Evolutionary conservation across 2,113 vertebrate genomes (phyloP), one percentile per base, ranked within the genome.

Genomic region (Chlorodrepanis virens): DNA sequence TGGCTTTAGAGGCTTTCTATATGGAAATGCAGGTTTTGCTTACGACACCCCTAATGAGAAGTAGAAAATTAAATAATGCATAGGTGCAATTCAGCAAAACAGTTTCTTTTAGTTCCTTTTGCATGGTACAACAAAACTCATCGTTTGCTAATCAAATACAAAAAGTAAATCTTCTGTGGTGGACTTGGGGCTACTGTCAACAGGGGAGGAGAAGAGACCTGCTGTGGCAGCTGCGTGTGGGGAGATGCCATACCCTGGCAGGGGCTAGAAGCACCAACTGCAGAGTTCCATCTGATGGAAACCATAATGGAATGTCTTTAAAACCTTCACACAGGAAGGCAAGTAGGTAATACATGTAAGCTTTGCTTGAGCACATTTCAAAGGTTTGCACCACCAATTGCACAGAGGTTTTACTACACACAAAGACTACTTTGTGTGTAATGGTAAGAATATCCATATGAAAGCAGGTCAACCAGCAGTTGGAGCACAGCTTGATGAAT

Each of bases 211-310:
- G 15, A 75, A 27, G 8, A 71, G 39, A 13, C 16, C 35, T 35
- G 61, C 14, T 0, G 0, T 35, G 33, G 70, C 50, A 89, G n/a
- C 31, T 67, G 31, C 20, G 1, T 0, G 1, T 18, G 10, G 25
- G 39, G 10, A 76, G 24, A 29, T 40, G 37, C 42, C 0, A 0
- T 29, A 63, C 24, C 42, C 61, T 44, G 40, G 10, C 12, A 57
- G 59, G 31, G 50, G 7, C 21, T 86, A 35, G 49, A 50, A 77
- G 37, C 11, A 69, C 2, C 10, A 4, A 6, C 42, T 50, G 33
- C 39, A 79, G 47, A 35, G 35, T 37, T 82, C 39, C 40, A 17
- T 25, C 74, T 25, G 12, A 39, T 27, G 45, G 70, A 71, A 92
- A 71, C 12, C 14, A 7, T 29, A 33, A 39, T 0, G 7, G 29